Evolutionary conservation across 2,113 vertebrate genomes (phyloP).

Genomic region (Crotalus helleri): DNA sequence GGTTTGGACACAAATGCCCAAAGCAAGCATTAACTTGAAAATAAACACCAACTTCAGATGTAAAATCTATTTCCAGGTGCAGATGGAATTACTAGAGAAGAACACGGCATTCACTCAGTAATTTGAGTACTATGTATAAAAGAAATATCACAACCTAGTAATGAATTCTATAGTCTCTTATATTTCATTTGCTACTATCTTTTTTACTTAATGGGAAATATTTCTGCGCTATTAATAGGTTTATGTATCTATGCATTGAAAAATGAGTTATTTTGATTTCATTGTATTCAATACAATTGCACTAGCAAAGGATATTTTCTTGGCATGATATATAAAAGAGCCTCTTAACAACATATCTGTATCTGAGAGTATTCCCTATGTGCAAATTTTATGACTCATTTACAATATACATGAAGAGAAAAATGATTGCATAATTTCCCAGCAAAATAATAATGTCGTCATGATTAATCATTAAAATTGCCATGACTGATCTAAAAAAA

Average conservation of each 20-base stretch:
- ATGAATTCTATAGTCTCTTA: neutral
- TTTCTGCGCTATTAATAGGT: neutral
- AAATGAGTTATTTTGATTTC: neutral
- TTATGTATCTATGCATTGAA: neutral
- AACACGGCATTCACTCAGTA: neutral
- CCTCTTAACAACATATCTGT: slow-evolving; percentile 28
- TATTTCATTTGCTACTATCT: neutral
- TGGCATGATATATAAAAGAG: slow-evolving; percentile 29
- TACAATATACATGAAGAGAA: slow-evolving; percentile 19
- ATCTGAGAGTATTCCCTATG: slow-evolving; percentile 39
- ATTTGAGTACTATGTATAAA: neutral
- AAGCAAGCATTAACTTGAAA: neutral
- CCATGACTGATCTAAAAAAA: slow-evolving; percentile 26
- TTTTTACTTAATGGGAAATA: accelerated
- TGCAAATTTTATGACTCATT: slow-evolving; percentile 39
- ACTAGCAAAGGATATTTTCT: slow-evolving; percentile 25
- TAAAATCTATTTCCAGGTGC: neutral
- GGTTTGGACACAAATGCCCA: neutral
- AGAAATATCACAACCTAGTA: neutral
- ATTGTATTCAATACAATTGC: neutral
- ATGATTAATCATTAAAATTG: slow-evolving; percentile 36
- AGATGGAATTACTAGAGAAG: neutral
- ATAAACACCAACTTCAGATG: neutral
- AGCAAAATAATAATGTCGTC: slow-evolving; percentile 37
- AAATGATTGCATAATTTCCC: slow-evolving; percentile 20